A percentile compares a stretch with the other conserved stretches of the same genome.
These are phyloP conservation scores for Palythoa grandis DNA, from an alignment of 92 coral and sea anemone genomes.

Conservation along the genomic window DNA sequence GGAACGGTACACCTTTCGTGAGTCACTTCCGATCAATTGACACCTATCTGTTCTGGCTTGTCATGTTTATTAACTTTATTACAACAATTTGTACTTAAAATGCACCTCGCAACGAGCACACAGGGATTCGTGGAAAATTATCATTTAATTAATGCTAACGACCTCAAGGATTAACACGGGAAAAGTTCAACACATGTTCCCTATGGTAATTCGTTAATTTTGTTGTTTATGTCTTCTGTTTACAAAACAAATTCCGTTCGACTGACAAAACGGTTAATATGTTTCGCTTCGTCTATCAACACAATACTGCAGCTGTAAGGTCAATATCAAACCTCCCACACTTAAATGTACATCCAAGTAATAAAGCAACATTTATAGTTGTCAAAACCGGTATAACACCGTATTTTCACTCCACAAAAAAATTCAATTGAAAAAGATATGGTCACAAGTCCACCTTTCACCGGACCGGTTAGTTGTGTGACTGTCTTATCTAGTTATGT, in stretches of 20 bases:
- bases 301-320: not conserved
- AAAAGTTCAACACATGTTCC: slow-evolving; percentile 23
- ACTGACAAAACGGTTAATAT: not conserved
- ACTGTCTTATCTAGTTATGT: no score
- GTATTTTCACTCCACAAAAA: not conserved
- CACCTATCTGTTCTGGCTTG: slow-evolving; percentile 29
- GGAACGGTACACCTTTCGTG: slow-evolving; percentile 18
- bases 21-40: slow-evolving; percentile 47
- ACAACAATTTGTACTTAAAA: slow-evolving; percentile 10
- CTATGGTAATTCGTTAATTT: slow-evolving; percentile 5
- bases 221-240: slow-evolving; percentile 14
- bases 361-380: not conserved
- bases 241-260: slow-evolving; percentile 29
- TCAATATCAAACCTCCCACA: not conserved
- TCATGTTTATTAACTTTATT: slow-evolving; percentile 31
- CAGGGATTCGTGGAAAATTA: not conserved
- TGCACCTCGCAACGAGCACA: not conserved
- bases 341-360: not conserved
- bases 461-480: no score
- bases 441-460: no score
- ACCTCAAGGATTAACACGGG: not conserved
- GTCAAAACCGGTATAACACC: not conserved
- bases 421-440: not conserved
- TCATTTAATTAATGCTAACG: not conserved
- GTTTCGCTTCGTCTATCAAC: no score